Base-by-base conservation (phyloP, 2,888 invertebrate species). In the Campoletis raptor region DNA sequence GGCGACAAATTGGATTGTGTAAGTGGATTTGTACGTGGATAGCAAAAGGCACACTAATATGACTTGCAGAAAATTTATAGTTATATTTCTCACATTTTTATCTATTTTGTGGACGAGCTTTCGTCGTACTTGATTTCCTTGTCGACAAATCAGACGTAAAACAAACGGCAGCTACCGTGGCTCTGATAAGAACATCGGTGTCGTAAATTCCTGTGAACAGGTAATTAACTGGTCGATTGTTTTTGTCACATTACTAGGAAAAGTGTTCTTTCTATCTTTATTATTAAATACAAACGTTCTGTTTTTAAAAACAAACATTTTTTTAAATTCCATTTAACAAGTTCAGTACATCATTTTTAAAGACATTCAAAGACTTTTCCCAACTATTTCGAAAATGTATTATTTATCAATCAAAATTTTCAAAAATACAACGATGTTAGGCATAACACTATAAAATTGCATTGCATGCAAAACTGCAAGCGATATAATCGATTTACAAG, bases 61-160 rank as follows among this genome's bases (percentile, higher is more conserved):
- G 86, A 86, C 57, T 78, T 81, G 80, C 77, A 67, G 73, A 84
- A 78, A 61, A 30, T 40, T 30, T 36, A 21, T 30, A 66, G 48
- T 69, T 67, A 37, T 64, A 76, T 69, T 36, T 80, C 30, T 18
- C 37, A 10, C 57, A 36, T 24, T 37, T 81, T 30, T 77, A 18
- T 37, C 42, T 61, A 36, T 76, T 74, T 77, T 40, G 18, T 61
- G 8, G 12, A 18, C 48, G 15, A 30, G 15, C 42, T 74, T 84
- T 57, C 79, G 24, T 66, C 64, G 45, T 67, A 30, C 24, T 64
- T 64, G 57, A 42, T 30, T 64, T 73, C 54, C 52, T 72, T n/a
- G 77, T 54, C 64, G 40, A 70, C 24, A 45, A 21, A 61, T 40
- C 40, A 81, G 69, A 37, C 37, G 42, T 74, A 24, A 64, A 85